Evolutionary conservation across 2,888 invertebrate species (phyloP).

Genomic region (Drepana falcataria): DNA sequence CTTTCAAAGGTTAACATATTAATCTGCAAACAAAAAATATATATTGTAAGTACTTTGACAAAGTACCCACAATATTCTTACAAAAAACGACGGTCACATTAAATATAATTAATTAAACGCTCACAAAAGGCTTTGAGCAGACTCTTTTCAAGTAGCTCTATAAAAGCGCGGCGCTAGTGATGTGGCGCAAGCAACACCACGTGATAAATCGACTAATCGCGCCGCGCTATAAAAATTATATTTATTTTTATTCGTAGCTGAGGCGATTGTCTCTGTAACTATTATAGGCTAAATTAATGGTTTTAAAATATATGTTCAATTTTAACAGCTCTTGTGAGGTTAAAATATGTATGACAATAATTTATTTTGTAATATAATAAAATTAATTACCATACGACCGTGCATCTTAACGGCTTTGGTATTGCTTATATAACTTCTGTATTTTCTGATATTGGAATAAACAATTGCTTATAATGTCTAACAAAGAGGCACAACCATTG

Average conservation of each 20-base stretch:
- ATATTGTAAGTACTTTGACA: constrained; percentile 16
- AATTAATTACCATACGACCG: too few relatives aligned
- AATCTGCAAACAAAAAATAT: constrained; percentile 23
- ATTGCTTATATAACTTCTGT: too few relatives aligned
- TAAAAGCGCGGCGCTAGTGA: constrained; percentile 56
- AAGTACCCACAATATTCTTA: too few relatives aligned
- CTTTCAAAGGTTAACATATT: constrained; percentile 28
- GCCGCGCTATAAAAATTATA: constrained; percentile 9
- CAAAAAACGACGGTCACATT: constrained; percentile 50
- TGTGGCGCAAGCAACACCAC: constrained; percentile 49
- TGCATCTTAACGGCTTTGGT: too few relatives aligned
- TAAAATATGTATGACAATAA: neutral
- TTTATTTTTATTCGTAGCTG: neutral
- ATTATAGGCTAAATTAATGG: neutral
- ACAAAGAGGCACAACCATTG: too few relatives aligned
- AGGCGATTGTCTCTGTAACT: neutral
- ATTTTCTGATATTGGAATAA: too few relatives aligned
- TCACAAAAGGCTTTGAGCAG: constrained; percentile 49
- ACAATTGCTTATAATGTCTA: too few relatives aligned
- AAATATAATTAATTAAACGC: constrained; percentile 69
- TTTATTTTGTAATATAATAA: too few relatives aligned
- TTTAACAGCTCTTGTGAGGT: neutral
- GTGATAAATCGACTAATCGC: constrained; percentile 54
- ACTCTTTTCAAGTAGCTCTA: constrained; percentile 56
- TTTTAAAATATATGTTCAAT: neutral